Evolutionary conservation across 2,113 vertebrate genomes (phyloP).

Genomic region (Stomatorhinus ivindoensis): DNA sequence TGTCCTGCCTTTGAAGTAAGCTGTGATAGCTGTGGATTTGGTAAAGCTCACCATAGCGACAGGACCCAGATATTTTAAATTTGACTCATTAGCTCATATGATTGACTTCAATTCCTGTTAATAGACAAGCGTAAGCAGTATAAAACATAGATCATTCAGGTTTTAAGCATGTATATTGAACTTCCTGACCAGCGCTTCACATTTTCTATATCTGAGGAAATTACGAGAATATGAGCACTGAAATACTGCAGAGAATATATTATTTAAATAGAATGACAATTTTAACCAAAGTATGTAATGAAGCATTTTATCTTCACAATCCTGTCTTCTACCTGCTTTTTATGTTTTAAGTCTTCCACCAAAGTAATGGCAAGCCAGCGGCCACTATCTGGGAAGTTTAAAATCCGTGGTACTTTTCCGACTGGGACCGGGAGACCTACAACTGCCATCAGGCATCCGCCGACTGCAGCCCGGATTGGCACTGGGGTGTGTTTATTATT

Average conservation of each 20-base stretch:
- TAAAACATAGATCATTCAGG: too few species aligned
- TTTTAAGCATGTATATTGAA: too few species aligned
- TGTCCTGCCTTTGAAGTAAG: neutral
- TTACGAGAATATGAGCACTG: neutral
- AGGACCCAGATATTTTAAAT: neutral
- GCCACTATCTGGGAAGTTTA: conserved; percentile 60
- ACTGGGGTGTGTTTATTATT: conserved; percentile 64
- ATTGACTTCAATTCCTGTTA: neutral
- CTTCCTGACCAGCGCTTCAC: too few species aligned
- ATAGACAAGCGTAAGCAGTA: neutral
- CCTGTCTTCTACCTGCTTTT: neutral
- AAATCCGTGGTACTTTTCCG: conserved; percentile 63
- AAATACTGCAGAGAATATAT: neutral
- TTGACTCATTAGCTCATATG: neutral
- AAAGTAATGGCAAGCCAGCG: conserved; percentile 55
- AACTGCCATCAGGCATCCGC: conserved; percentile 64
- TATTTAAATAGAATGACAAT: neutral
- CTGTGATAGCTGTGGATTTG: neutral
- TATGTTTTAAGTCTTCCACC: neutral
- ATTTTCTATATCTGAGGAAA: neutral
- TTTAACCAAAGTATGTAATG: neutral
- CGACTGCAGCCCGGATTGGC: conserved; percentile 63
- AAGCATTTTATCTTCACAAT: neutral
- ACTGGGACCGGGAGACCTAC: conserved; percentile 56
- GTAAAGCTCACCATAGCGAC: neutral